Evolutionary conservation across 2,797 vertebrate genomes (phyloP).

Genomic region (Falco columbarius): DNA sequence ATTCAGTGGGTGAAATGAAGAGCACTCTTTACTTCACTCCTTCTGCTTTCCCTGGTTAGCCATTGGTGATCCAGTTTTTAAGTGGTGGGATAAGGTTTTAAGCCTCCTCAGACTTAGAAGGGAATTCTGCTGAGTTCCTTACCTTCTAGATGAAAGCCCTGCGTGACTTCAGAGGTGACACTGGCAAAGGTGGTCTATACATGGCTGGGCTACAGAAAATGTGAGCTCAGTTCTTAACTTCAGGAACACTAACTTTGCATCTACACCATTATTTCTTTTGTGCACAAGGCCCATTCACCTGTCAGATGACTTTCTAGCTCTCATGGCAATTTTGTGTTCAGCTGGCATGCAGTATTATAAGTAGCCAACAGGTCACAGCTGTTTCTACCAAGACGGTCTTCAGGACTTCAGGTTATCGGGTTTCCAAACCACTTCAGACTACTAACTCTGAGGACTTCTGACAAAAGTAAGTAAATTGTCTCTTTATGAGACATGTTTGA

Average conservation of each 20-base stretch:
- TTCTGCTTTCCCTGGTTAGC: background rate
- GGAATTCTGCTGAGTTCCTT: background rate
- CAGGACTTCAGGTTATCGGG: background rate
- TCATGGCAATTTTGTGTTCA: background rate
- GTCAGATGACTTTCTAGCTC: background rate
- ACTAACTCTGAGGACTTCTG: background rate
- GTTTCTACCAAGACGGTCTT: background rate
- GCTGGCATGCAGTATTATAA: background rate
- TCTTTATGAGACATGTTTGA: background rate
- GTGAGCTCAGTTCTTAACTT: background rate
- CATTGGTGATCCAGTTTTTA: background rate
- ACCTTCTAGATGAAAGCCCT: background rate
- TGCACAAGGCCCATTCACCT: background rate
- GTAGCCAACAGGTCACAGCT: background rate
- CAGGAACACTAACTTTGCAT: background rate
- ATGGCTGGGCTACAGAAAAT: background rate
- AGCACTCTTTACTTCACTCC: background rate
- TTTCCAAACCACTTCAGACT: background rate
- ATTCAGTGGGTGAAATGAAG: background rate
- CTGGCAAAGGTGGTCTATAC: background rate
- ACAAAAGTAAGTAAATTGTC: background rate
- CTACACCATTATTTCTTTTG: background rate
- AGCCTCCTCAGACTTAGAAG: background rate
- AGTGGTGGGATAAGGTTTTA: background rate
- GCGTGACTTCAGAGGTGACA: background rate